Base-by-base conservation (phyloP, 1,140 invertebrate species). In the Orius insidiosus region DNA sequence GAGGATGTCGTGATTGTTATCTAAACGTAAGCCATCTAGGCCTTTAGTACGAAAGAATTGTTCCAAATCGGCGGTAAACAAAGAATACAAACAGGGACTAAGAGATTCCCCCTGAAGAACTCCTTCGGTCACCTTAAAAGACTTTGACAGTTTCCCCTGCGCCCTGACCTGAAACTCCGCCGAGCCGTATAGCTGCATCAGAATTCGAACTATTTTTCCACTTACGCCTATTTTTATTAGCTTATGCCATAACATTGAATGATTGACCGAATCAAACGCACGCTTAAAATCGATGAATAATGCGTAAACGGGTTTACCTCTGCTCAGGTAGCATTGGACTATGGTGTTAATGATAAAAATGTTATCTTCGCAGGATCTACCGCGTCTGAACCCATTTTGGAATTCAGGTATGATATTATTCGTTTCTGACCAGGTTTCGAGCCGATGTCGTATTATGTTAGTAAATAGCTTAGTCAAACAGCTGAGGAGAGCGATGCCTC, bases 131-230 rank as follows among this genome's bases (percentile, higher is more conserved):
- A 36, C n/a, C 9, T 3, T 3, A 15, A 11, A n/a, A 4, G n/a
- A 36, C 9, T 10, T n/a, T 10, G 35, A 15, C 9, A 36, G 14
- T 36, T 36, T 10, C 3, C 35, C 35, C 19, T 19, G 3, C 2
- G 31, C 41, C 41, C 41, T 43, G 4, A 31, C 10, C 7, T 31
- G 32, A 11, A 30, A 45, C 9, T 34, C 31, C 2, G 44, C 44
- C 30, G 18, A n/a, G 11, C 24, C 14, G 24, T 43, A 43, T 2
- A 43, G 41, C n/a, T 5, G 41, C 5, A 10, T 36, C 4, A 36
- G n/a, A 11, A 15, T 36, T 4, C n/a, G 35, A 3, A 36, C 14
- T 5, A 36, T 36, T 9, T 36, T 36, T 3, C 35, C 35, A 10
- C 35, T 36, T 15, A 36, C n/a, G 9, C 35, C 35, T 11, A 36